These are phyloP conservation scores for Donacobius atricapilla DNA, from an alignment of 2,113 vertebrate species.

Conservation along the genomic window DNA sequence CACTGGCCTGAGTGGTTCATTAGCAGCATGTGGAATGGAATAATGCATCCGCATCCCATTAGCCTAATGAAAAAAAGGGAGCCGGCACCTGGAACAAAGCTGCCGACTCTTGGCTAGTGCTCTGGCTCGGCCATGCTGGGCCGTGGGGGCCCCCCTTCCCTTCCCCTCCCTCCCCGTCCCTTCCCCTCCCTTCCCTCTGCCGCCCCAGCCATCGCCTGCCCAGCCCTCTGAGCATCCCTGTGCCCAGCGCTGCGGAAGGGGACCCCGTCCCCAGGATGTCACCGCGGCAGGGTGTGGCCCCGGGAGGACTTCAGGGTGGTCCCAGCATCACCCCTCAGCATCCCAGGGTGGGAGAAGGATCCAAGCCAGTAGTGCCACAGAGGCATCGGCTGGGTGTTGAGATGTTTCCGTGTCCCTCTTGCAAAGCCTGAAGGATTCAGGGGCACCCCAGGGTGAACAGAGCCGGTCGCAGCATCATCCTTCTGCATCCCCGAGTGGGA, in stretches of 20 bases:
- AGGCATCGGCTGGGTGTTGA: not conserved
- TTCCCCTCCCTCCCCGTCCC: not conserved
- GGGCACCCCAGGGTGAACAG: not conserved
- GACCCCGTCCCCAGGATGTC: not conserved
- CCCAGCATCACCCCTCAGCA: not conserved
- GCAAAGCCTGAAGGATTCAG: conserved; percentile 18
- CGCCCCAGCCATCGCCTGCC: not conserved
- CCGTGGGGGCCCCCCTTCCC: not conserved
- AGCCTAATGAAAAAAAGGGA: conserved; percentile 73
- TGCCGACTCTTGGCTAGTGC: conserved; percentile 64
- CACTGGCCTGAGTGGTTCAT: conserved; percentile 73
- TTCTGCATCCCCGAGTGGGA: not conserved
- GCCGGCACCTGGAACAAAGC: conserved; percentile 72
- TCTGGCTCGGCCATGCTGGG: conserved; percentile 38
- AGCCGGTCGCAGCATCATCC: not conserved
- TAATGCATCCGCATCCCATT: conserved; percentile 75
- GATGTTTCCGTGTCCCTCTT: not conserved
- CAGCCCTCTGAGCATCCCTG: not conserved
- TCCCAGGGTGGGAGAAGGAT: not conserved
- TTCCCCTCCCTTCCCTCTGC: not conserved
- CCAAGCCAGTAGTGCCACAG: not conserved
- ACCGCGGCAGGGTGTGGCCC: not conserved
- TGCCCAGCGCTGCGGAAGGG: not conserved
- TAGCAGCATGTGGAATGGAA: conserved; percentile 70
- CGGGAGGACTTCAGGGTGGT: not conserved